Evolutionary conservation across 2,113 vertebrate genomes (phyloP).

Genomic region (Actenoides lindsayi): DNA sequence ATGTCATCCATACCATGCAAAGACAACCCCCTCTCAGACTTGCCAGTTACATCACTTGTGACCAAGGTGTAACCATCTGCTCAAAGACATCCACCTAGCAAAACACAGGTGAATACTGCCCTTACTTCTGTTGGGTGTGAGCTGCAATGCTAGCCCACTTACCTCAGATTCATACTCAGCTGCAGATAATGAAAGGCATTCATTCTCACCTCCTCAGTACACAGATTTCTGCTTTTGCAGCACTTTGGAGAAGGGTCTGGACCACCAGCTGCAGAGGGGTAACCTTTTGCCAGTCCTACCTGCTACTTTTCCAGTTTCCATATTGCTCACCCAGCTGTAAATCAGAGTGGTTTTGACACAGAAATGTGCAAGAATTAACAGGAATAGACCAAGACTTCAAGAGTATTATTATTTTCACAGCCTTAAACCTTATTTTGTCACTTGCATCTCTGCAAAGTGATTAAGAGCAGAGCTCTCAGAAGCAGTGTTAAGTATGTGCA

Average conservation of each 20-base stretch:
- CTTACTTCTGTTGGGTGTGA: not conserved
- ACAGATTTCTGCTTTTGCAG: not conserved
- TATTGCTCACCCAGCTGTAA: not conserved
- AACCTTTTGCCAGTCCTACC: not conserved
- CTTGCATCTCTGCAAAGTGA: not conserved
- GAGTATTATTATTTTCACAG: not conserved
- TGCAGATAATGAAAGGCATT: not conserved
- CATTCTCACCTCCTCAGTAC: not conserved
- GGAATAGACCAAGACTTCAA: not conserved
- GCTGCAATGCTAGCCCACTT: not conserved
- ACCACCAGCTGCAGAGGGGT: rapidly evolving
- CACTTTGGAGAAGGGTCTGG: rapidly evolving
- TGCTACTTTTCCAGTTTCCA: not conserved
- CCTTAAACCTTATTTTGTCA: not conserved
- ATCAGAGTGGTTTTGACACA: not conserved
- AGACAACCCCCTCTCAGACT: not conserved
- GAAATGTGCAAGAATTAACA: not conserved
- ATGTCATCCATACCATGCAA: rapidly evolving
- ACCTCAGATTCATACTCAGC: not conserved
- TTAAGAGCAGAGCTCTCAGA: not conserved
- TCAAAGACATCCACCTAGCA: not conserved
- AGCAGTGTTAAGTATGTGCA: not conserved
- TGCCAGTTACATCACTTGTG: not conserved
- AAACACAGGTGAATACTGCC: not conserved
- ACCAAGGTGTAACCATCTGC: not conserved